Conservation (phyloP, 2,888 invertebrate species). For the Elgonia sp. region DNA sequence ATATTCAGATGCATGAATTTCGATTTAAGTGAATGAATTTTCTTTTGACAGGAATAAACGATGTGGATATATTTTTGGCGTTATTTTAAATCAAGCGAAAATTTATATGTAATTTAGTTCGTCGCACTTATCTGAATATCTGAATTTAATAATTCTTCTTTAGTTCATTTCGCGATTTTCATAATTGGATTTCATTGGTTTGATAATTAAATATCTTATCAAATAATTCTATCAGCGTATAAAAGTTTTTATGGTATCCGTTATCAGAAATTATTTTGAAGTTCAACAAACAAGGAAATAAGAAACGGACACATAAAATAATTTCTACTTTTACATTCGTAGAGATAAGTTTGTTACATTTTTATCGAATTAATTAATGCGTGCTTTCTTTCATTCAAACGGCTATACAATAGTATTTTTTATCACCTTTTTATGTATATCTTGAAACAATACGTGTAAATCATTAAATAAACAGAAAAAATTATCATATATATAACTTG, state of each 20-base stretch:
- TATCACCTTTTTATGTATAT: too few species aligned
- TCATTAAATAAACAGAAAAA: too few species aligned
- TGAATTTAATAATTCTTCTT: slow-evolving; percentile 54
- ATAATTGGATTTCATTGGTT: slow-evolving; percentile 56
- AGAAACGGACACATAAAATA: slow-evolving; percentile 19
- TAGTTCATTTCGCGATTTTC: slow-evolving; percentile 36
- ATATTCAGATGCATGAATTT: neutral
- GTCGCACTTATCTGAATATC: slow-evolving; percentile 40
- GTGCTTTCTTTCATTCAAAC: too few species aligned
- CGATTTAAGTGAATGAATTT: neutral
- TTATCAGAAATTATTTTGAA: slow-evolving; percentile 21
- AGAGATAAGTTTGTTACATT: neutral
- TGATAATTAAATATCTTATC: slow-evolving; percentile 56
- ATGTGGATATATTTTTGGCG: neutral
- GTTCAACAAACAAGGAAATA: slow-evolving; percentile 16
- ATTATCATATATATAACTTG: too few species aligned
- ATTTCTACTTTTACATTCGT: neutral
- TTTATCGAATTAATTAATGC: neutral
- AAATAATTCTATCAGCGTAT: slow-evolving; percentile 38
- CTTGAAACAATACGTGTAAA: too few species aligned
- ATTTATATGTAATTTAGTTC: slow-evolving; percentile 41
- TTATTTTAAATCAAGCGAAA: slow-evolving; percentile 32
- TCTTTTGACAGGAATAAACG: slow-evolving; percentile 1
- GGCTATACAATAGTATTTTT: too few species aligned
- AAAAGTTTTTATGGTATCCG: slow-evolving; percentile 29